Evolutionary conservation across 2,113 vertebrate species (phyloP), one percentile per base, ranked within the genome.

Genomic region (Poeciliopsis prolifica): DNA sequence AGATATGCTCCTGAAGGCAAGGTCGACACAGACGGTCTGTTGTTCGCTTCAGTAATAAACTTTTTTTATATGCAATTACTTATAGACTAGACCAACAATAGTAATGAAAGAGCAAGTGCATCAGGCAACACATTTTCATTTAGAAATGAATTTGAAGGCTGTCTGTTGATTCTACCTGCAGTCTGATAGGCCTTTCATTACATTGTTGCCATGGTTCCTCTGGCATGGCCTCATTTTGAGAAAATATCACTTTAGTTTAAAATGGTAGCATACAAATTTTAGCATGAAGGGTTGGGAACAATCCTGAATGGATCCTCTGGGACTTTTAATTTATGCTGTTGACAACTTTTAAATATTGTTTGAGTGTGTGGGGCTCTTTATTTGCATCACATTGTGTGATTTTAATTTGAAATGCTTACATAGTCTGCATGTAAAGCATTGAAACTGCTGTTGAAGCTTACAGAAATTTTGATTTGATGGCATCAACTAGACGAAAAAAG

Each of bases 201-300:
- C 24, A 74, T 75, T 81, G 89, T 92, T 92, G 90, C 91, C 77
- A 81, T 86, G 86, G 91, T 42, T 82, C 78, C 73, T 74, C 70
- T 60, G 78, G 76, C 74, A 76, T 14, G 13, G 60, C 65, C 72
- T 74, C n/a, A 81, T 80, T 79, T 48, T 70, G 65, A 88, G 61
- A n/a, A 68, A 65, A 71, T 77, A 75, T 67, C 22, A 29, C 17
- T 79, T 35, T 24, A 4, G 15, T 75, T 71, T 31, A 74, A 80
- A 75, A 81, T 73, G 37, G 62, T 66, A 35, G 48, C 30, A 3
- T 19, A 64, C 19, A 29, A 1, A 26, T 60, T 89, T 81, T 40
- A 63, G 35, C 37, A 74, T 61, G 15, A 40, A 67, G 60, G 33
- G 48, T 42, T 48, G 40, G 28, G 13, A 72, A 33, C 68, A 19